phyloP scores from a whole-genome alignment of 2,797 vertebrate species.

The Malurus splendens region DNA sequence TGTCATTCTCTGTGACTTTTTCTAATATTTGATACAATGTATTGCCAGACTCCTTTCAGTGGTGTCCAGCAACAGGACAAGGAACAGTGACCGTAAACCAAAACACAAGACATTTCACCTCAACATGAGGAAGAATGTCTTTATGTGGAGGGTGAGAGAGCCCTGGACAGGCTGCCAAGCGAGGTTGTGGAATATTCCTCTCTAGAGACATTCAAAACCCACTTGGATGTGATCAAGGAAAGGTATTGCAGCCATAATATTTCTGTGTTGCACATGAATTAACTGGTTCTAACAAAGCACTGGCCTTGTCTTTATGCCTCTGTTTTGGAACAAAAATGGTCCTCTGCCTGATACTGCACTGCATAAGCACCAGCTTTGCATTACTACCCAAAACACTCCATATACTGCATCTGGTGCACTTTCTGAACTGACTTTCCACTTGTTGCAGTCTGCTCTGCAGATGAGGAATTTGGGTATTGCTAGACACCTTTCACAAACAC shows the following conservation, averaged over 20 bases:
- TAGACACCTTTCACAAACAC: not conserved
- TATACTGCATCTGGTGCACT: not conserved
- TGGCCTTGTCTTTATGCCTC: not conserved
- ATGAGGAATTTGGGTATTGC: not conserved
- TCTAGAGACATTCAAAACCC: not conserved
- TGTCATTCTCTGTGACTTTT: constrained; percentile 77
- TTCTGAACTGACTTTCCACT: not conserved
- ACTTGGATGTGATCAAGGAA: not conserved
- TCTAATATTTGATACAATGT: constrained; percentile 84
- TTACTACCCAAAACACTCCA: not conserved
- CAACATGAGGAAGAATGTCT: not conserved
- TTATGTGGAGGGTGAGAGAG: not conserved
- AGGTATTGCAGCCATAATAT: not conserved
- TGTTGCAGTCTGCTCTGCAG: not conserved
- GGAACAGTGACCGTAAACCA: not conserved
- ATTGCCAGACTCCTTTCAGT: constrained; percentile 39
- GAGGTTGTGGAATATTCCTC: not conserved
- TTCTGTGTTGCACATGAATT: not conserved
- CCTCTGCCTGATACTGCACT: not conserved
- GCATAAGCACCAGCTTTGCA: not conserved
- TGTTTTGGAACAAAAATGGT: not conserved
- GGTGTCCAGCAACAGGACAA: not conserved
- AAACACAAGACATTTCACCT: not conserved
- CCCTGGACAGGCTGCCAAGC: not conserved
- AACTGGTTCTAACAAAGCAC: not conserved